Evolutionary conservation across 1,140 invertebrate species (phyloP).

Genomic region (Daktulosphaira vitifoliae): DNA sequence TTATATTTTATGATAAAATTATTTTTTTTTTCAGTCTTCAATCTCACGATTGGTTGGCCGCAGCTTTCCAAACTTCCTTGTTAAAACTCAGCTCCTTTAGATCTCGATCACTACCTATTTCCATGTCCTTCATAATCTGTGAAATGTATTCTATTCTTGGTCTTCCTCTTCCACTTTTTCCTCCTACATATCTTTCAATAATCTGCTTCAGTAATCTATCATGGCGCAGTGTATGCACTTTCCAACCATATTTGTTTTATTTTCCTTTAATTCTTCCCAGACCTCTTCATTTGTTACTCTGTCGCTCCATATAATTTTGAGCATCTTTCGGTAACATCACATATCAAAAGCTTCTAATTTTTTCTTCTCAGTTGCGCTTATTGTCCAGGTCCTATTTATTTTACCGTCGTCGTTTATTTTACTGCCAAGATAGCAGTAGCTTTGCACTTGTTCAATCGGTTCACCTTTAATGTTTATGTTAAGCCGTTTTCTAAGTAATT

Average conservation of each 20-base stretch:
- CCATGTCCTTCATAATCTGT: conserved; percentile 2
- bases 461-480: conserved; percentile 26
- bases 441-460: conserved; percentile 26
- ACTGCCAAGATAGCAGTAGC: conserved; percentile 31
- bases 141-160: not conserved
- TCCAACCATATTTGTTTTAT: conserved; percentile 20
- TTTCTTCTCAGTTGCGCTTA: conserved; percentile 29
- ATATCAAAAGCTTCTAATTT: conserved; percentile 31
- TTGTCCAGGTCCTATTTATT: conserved; percentile 11
- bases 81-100: not conserved
- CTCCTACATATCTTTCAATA: conserved; percentile 17
- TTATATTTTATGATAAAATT: no score
- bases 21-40: no score
- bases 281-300: conserved; percentile 31
- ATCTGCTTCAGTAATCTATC: conserved; percentile 12
- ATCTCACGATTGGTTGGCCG: no score
- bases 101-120: not conserved
- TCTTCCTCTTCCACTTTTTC: not conserved
- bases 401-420: conserved; percentile 29
- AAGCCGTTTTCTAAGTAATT: conserved; percentile 16
- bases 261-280: conserved; percentile 20
- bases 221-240: conserved; percentile 17
- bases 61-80: not conserved
- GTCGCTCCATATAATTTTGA: conserved; percentile 28
- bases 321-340: conserved; percentile 28